A percentile compares a stretch with the other conserved stretches of the same genome.
Evolutionary conservation across 2,888 invertebrate species (phyloP).

Genomic region (Chloromyia formosa): DNA sequence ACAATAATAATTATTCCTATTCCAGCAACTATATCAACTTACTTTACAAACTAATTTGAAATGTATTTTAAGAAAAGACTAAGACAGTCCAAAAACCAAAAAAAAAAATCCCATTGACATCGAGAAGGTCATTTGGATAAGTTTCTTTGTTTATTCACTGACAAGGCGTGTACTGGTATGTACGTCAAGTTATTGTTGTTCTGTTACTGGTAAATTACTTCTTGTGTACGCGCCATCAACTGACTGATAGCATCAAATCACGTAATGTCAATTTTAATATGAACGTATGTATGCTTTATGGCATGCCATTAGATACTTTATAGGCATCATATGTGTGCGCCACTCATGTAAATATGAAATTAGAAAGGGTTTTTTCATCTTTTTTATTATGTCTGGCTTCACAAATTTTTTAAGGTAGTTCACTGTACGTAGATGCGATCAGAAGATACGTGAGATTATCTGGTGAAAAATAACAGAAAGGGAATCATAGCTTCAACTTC

Average conservation of each 20-base stretch:
- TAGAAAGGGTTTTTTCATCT: slow-evolving; percentile 30
- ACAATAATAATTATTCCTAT: too few species aligned
- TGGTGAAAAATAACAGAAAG: too few species aligned
- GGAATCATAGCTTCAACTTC: too few species aligned
- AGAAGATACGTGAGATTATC: too few species aligned
- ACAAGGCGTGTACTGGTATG: slow-evolving; percentile 1
- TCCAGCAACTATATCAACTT: not conserved
- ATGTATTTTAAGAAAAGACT: not conserved
- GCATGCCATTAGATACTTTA: slow-evolving; percentile 25
- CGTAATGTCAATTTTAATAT: slow-evolving; percentile 50
- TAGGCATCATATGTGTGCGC: slow-evolving; percentile 33
- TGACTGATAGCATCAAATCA: slow-evolving; percentile 50
- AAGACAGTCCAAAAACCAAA: not conserved
- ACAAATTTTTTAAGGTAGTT: not conserved
- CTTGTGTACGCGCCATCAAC: slow-evolving; percentile 40
- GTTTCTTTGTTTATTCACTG: slow-evolving; percentile 26
- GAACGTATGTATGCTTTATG: slow-evolving; percentile 46
- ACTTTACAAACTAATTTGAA: not conserved
- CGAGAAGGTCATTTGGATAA: slow-evolving; percentile 48
- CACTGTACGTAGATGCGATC: too few species aligned
- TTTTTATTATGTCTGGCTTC: not conserved
- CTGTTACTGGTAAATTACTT: slow-evolving; percentile 35
- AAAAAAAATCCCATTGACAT: slow-evolving; percentile 43
- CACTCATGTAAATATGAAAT: slow-evolving; percentile 43
- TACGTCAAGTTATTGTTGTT: slow-evolving; percentile 30